Percentiles rank a stretch among this genome's conserved stretches.
These are phyloP conservation scores for Epirrhoe tristata DNA, from an alignment of 2,888 invertebrate genomes.

Conservation along the genomic window DNA sequence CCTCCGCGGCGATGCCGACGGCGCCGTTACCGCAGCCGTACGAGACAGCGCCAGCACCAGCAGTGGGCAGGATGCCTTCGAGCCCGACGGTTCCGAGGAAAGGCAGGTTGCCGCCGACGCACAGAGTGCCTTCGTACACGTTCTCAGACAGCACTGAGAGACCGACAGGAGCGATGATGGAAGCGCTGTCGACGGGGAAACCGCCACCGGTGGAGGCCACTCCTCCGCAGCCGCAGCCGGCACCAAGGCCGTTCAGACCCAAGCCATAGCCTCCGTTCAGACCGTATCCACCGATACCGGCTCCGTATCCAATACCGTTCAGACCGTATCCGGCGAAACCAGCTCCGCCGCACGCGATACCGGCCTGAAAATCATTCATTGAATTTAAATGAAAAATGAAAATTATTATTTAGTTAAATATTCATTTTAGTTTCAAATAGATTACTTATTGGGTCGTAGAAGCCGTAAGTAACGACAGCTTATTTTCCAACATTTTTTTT, in stretches of 20 bases:
- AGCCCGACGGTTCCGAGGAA: conserved; percentile 53
- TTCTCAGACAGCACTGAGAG: conserved; percentile 55
- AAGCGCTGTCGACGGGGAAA: conserved; percentile 47
- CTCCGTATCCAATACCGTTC: conserved; percentile 6
- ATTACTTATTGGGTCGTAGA: too few relatives aligned
- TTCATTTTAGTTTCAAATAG: too few relatives aligned
- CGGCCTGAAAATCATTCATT: conserved; percentile 21
- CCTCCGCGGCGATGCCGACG: conserved; percentile 39
- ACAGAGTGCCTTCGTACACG: conserved; percentile 47
- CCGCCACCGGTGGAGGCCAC: conserved; percentile 50
- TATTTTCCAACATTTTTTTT: too few relatives aligned
- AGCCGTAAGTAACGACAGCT: too few relatives aligned
- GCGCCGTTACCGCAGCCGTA: conserved; percentile 51
- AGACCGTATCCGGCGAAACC: conserved; percentile 14
- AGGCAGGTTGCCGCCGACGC: conserved; percentile 52
- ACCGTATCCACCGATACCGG: conserved; percentile 20
- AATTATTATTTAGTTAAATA: background rate
- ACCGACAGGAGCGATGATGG: conserved; percentile 50
- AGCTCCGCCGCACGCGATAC: conserved; percentile 23
- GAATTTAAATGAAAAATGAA: too few relatives aligned
- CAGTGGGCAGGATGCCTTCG: conserved; percentile 50
- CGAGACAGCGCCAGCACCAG: conserved; percentile 48
- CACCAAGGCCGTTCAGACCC: conserved; percentile 40
- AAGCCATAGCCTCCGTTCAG: conserved; percentile 26
- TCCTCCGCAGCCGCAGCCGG: conserved; percentile 34